Percentiles rank a stretch among this genome's conserved stretches.
Evolutionary conservation across 2,888 invertebrate genomes (phyloP).

Genomic region (Lasioglossum vierecki): DNA sequence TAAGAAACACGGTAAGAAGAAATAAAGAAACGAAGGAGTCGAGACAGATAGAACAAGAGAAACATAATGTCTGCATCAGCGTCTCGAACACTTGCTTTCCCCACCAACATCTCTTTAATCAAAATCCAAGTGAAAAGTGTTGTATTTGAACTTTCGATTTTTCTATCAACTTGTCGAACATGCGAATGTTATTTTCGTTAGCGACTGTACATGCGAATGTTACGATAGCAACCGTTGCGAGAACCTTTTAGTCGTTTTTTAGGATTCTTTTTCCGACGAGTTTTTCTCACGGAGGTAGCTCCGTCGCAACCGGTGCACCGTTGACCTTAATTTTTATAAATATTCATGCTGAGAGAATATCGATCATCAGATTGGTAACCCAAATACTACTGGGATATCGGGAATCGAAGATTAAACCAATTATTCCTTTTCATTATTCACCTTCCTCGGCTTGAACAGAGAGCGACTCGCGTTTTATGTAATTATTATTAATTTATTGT

Average conservation of each 20-base stretch:
- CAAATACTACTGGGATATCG: constrained; percentile 18
- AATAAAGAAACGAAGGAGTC: not conserved
- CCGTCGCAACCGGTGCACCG: not conserved
- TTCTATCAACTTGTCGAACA: not conserved
- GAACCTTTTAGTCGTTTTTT: not conserved
- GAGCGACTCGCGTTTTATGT: not conserved
- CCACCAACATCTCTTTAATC: too few relatives aligned
- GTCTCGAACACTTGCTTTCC: too few relatives aligned
- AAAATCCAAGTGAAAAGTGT: not conserved
- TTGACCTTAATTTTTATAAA: constrained; percentile 30
- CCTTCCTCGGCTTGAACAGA: not conserved
- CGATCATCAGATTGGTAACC: constrained; percentile 23
- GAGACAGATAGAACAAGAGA: not conserved
- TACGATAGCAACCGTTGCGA: not conserved
- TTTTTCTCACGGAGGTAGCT: not conserved
- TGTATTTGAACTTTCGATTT: not conserved
- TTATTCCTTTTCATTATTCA: constrained; percentile 27
- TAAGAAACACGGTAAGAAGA: not conserved
- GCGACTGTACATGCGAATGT: not conserved
- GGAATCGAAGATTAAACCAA: constrained; percentile 31
- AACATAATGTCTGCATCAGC: not conserved
- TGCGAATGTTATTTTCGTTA: not conserved
- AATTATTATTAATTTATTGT: not conserved
- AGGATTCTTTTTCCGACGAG: not conserved
- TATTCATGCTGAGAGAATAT: constrained; percentile 18